These are phyloP conservation scores for Helicoverpa armigera DNA, from an alignment of 1,140 invertebrate genomes.

Conservation along the genomic window DNA sequence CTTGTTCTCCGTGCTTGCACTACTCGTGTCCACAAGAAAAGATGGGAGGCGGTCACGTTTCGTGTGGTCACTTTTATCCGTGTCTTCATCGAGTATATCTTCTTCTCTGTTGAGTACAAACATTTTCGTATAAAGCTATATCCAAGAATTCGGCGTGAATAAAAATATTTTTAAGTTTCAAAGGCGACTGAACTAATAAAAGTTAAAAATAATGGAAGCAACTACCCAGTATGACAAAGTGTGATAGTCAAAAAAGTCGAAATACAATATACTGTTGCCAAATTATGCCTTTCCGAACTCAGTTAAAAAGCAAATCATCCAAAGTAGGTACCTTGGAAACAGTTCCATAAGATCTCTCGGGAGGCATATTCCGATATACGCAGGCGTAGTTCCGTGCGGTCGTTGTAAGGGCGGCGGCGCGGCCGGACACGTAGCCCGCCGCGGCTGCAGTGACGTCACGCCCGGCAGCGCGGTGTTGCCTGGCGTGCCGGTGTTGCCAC, in stretches of 20 bases:
- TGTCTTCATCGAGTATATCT: conserved; percentile 54
- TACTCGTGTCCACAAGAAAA: conserved; percentile 64
- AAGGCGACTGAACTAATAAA: too few relatives aligned
- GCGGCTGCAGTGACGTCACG: conserved; percentile 22
- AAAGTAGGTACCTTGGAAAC: conserved; percentile 87
- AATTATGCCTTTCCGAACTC: too few relatives aligned
- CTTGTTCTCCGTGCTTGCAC: conserved; percentile 64
- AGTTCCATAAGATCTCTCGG: conserved; percentile 90
- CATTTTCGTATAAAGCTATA: background rate
- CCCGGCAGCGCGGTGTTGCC: conserved; percentile 15
- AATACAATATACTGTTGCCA: too few relatives aligned
- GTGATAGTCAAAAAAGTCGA: too few relatives aligned
- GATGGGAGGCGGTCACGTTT: conserved; percentile 58
- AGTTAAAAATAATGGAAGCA: too few relatives aligned
- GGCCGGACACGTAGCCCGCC: conserved; percentile 41
- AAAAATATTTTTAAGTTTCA: too few relatives aligned
- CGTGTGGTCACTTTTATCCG: conserved; percentile 54
- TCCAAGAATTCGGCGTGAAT: too few relatives aligned
- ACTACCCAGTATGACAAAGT: too few relatives aligned
- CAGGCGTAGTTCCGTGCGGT: conserved; percentile 46
- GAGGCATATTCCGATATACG: conserved; percentile 93
- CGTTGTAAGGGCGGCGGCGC: conserved; percentile 49
- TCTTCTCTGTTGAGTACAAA: conserved; percentile 57
- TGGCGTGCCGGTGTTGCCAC: background rate
- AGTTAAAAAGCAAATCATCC: background rate